Evolutionary conservation across 2,888 invertebrate genomes (phyloP).

Genomic region (Myopa testacea): DNA sequence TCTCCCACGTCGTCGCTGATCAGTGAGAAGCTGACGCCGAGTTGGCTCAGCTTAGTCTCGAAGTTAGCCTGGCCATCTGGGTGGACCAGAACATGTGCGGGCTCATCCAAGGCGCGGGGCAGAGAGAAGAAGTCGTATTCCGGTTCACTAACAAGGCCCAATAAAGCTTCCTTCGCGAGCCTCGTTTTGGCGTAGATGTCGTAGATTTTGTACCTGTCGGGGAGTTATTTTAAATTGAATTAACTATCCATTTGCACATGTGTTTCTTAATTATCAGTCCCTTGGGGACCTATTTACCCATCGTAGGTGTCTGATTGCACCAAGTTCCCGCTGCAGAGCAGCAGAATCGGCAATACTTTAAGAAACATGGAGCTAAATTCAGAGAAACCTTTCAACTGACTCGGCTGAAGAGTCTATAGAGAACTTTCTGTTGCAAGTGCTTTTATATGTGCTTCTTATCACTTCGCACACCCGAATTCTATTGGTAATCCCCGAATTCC

Average conservation of each 20-base stretch:
- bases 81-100: constrained; percentile 61
- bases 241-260: not conserved
- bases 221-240: not conserved
- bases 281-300: constrained; percentile 40
- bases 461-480: no score
- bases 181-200: constrained; percentile 55
- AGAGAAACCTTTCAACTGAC: not conserved
- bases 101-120: constrained; percentile 52
- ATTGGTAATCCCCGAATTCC: no score
- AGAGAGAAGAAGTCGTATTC: constrained; percentile 62
- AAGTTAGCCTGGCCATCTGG: constrained; percentile 59
- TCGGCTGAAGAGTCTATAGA: no score
- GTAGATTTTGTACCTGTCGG: constrained; percentile 62
- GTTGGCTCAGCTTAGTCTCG: constrained; percentile 52
- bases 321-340: constrained; percentile 43
- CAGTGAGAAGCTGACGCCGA: constrained; percentile 52
- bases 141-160: constrained; percentile 52
- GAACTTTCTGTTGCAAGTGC: no score
- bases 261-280: no score
- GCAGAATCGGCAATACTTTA: constrained; percentile 40
- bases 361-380: constrained; percentile 38
- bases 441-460: no score
- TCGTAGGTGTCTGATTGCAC: constrained; percentile 38
- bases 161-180: constrained; percentile 57
- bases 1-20: constrained; percentile 56